Evolutionary conservation across 53 echinoderm and acorn worm genomes (phyloP).

Genomic region (Hippasteria phrygiana): DNA sequence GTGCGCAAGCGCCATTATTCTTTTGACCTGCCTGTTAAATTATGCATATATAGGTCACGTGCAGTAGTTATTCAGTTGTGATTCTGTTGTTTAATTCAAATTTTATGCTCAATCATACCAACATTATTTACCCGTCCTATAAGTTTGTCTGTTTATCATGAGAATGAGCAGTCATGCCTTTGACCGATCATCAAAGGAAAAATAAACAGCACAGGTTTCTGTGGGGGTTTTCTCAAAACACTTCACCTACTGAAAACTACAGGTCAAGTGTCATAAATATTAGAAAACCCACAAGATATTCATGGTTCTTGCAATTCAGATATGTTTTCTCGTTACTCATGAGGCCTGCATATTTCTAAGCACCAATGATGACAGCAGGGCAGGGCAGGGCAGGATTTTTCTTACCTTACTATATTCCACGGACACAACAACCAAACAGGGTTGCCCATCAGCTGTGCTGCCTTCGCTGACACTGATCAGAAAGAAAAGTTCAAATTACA

Average conservation of each 20-base stretch:
- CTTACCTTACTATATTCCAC: slow-evolving; percentile 58
- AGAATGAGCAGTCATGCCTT: slow-evolving; percentile 42
- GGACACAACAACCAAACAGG: slow-evolving; percentile 50
- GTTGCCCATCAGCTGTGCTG: slow-evolving; percentile 65
- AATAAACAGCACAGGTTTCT: slow-evolving; percentile 32
- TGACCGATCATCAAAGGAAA: slow-evolving; percentile 48
- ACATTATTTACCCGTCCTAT: too few relatives aligned
- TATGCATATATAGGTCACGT: too few relatives aligned
- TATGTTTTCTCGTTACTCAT: too few relatives aligned
- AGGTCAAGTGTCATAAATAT: neutral
- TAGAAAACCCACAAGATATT: neutral
- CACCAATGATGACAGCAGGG: too few relatives aligned
- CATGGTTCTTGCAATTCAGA: neutral
- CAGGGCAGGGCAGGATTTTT: too few relatives aligned
- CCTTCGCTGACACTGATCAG: slow-evolving; percentile 45
- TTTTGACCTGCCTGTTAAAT: too few relatives aligned
- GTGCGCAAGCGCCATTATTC: too few relatives aligned
- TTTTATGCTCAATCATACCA: too few relatives aligned
- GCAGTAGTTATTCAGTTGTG: too few relatives aligned
- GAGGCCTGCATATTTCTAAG: too few relatives aligned
- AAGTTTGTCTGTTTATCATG: slow-evolving; percentile 60
- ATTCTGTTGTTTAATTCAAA: too few relatives aligned
- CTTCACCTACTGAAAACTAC: neutral
- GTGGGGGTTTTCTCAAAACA: slow-evolving; percentile 25
- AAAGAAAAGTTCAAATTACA: neutral